Evolutionary conservation across 2,888 invertebrate species (phyloP).

Genomic region (Eucera pruinosa): DNA sequence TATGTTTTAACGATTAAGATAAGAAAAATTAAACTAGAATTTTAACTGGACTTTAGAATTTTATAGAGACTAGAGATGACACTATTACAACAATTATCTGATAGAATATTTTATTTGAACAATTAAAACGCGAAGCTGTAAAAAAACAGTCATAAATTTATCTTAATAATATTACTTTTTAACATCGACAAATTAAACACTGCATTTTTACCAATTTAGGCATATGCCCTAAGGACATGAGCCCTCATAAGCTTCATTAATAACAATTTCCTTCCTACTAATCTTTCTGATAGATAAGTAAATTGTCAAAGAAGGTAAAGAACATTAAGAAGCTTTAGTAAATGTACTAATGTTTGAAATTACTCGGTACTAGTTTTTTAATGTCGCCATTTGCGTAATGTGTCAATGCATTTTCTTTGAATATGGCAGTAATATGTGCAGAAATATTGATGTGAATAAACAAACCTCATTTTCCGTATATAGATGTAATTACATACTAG

Average conservation of each 20-base stretch:
- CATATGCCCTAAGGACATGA: background rate
- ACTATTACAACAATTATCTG: too few relatives aligned
- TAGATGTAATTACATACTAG: background rate
- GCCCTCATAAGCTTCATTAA: background rate
- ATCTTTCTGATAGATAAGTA: background rate
- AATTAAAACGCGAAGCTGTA: too few relatives aligned
- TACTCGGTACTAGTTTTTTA: background rate
- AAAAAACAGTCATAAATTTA: too few relatives aligned
- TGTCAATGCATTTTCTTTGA: background rate
- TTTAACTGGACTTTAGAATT: too few relatives aligned
- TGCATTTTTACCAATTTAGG: background rate
- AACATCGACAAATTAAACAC: background rate
- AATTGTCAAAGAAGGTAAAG: background rate
- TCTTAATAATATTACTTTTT: too few relatives aligned
- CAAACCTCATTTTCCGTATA: background rate
- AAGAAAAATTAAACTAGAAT: too few relatives aligned
- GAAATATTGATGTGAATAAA: background rate
- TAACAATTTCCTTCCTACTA: background rate
- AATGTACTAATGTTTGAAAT: slow-evolving; percentile 1
- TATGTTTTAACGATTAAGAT: too few relatives aligned
- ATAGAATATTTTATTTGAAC: too few relatives aligned
- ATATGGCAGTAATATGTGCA: background rate
- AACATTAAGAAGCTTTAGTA: background rate
- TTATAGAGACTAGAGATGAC: too few relatives aligned
- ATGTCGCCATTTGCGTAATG: background rate